These are phyloP conservation scores for Patiria pectinifera DNA, from an alignment of 53 echinoderm and acorn worm genomes.

Conservation along the genomic window DNA sequence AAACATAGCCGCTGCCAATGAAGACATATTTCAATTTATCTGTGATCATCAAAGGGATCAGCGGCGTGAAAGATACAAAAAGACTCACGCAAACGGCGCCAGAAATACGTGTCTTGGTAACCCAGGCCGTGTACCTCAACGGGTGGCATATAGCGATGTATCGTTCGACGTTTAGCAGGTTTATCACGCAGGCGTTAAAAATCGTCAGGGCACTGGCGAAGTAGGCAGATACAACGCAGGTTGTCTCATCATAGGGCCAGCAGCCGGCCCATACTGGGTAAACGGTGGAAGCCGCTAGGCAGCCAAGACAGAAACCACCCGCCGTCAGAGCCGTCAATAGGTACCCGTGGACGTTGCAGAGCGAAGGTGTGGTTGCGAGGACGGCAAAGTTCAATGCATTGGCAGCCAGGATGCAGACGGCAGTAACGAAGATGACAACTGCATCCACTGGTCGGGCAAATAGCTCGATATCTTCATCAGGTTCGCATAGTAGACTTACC, in stretches of 20 bases:
- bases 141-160: conserved; percentile 12
- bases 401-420: conserved; percentile 5
- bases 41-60: neutral
- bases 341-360: conserved; percentile 29
- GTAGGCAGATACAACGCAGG: neutral
- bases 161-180: conserved; percentile 27
- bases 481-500: neutral
- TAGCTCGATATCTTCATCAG: neutral
- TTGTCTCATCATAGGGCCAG: conserved; percentile 14
- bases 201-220: neutral
- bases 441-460: neutral
- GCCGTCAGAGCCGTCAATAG: conserved; percentile 14
- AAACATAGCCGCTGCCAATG: neutral
- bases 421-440: neutral
- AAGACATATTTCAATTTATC: neutral
- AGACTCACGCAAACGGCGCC: neutral
- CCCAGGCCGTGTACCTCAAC: neutral
- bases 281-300: neutral
- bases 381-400: conserved; percentile 10
- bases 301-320: neutral
- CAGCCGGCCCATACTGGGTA: conserved; percentile 24
- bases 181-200: conserved; percentile 7
- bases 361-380: conserved; percentile 1
- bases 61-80: neutral
- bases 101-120: neutral